phyloP scores from a whole-genome alignment of 2,797 vertebrate species.

The Sylvilagus floridanus region DNA sequence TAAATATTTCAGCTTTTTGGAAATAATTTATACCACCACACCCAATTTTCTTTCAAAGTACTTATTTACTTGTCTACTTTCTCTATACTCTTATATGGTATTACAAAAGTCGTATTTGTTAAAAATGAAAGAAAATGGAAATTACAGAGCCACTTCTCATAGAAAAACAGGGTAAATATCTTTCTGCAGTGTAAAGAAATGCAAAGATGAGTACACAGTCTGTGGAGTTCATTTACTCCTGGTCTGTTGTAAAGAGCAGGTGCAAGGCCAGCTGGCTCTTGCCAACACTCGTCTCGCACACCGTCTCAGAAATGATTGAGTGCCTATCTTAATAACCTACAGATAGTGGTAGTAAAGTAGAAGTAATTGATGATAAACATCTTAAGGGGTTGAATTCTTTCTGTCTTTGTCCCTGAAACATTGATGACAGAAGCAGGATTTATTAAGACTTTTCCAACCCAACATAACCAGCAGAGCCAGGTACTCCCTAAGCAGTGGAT shows the following conservation, averaged over 20 bases:
- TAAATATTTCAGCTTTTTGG: background rate
- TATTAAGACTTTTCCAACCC: background rate
- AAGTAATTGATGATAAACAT: slow-evolving; percentile 73
- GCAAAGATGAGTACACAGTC: slow-evolving; percentile 39
- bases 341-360: slow-evolving; percentile 69
- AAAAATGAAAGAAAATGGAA: slow-evolving; percentile 15
- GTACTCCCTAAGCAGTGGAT: background rate
- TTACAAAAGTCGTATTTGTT: slow-evolving; percentile 5
- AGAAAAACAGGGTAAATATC: background rate
- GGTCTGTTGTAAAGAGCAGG: slow-evolving; percentile 62
- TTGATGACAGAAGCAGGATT: slow-evolving; percentile 55
- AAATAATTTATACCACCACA: background rate
- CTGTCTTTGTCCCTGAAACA: slow-evolving; percentile 56
- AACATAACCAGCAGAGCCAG: background rate
- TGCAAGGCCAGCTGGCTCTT: slow-evolving; percentile 71
- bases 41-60: background rate
- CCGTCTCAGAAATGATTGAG: slow-evolving; percentile 71
- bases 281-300: slow-evolving; percentile 64
- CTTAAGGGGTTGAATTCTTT: slow-evolving; percentile 60
- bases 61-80: background rate
- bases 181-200: slow-evolving; percentile 46
- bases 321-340: slow-evolving; percentile 67
- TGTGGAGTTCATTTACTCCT: slow-evolving; percentile 29
- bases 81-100: background rate
- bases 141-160: slow-evolving; percentile 16